Conservation (phyloP, 1,140 invertebrate species). For the Mya arenaria region DNA sequence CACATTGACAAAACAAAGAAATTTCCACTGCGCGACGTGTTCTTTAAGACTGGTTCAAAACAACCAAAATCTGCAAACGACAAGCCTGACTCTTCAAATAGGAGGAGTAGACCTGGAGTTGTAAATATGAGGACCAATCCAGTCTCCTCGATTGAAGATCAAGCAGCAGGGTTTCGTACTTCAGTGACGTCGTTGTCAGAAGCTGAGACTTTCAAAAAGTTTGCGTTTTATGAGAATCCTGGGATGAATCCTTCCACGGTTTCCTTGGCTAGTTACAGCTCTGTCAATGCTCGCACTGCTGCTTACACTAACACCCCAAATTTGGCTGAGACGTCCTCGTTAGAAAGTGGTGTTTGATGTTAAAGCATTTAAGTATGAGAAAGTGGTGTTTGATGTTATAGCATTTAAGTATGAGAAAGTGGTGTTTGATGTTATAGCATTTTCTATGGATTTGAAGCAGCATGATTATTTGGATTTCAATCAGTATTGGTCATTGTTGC, state of each 20-base stretch:
- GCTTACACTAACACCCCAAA: not conserved
- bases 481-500: too few species aligned
- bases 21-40: not conserved
- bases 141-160: not conserved
- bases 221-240: not conserved
- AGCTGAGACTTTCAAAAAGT: slow-evolving; percentile 40
- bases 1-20: slow-evolving; percentile 25
- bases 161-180: not conserved
- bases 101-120: not conserved
- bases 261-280: slow-evolving; percentile 19
- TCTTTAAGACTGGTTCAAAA: not conserved
- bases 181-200: slow-evolving; percentile 35
- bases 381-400: slow-evolving; percentile 23
- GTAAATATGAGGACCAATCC: not conserved
- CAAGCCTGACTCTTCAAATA: not conserved
- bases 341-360: slow-evolving; percentile 29
- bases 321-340: not conserved
- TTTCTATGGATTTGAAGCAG: too few species aligned
- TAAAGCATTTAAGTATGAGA: not conserved
- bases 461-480: too few species aligned
- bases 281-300: slow-evolving; percentile 24
- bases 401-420: slow-evolving; percentile 15
- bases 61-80: not conserved
- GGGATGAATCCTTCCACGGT: not conserved
- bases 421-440: not conserved